These are phyloP conservation scores for Drepana falcataria DNA, from an alignment of 2,888 invertebrate species.

Conservation along the genomic window DNA sequence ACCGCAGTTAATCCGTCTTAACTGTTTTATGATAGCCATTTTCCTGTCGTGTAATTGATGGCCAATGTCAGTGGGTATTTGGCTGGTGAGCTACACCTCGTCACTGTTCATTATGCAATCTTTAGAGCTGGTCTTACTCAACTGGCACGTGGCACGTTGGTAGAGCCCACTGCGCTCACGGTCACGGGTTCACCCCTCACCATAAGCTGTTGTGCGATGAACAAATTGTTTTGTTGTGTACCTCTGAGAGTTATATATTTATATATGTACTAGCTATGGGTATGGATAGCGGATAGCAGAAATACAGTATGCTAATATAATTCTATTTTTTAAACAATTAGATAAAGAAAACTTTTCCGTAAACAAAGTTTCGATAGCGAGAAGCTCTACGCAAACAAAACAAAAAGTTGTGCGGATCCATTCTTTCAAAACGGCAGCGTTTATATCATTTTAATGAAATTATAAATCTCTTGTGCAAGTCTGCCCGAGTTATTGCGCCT, in stretches of 20 bases:
- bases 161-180: too few species aligned
- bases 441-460: not conserved
- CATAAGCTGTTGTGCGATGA: too few species aligned
- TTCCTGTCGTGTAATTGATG: slow-evolving; percentile 26
- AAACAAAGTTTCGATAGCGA: not conserved
- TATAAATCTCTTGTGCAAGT: not conserved
- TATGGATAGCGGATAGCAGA: too few species aligned
- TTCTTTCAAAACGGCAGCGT: not conserved
- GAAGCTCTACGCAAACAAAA: not conserved
- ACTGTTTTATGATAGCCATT: slow-evolving; percentile 38
- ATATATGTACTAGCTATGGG: too few species aligned
- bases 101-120: not conserved
- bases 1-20: slow-evolving; percentile 34
- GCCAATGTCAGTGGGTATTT: slow-evolving; percentile 22
- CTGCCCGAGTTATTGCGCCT: not conserved
- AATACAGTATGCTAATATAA: too few species aligned
- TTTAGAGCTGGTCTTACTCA: not conserved
- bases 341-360: not conserved
- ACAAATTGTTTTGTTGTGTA: too few species aligned
- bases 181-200: too few species aligned
- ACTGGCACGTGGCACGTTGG: too few species aligned
- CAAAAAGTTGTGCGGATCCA: not conserved
- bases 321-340: too few species aligned
- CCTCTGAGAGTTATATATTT: too few species aligned
- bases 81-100: slow-evolving; percentile 8